Evolutionary conservation across 1,140 invertebrate genomes (phyloP).

Genomic region (Camponotus pennsylvanicus): DNA sequence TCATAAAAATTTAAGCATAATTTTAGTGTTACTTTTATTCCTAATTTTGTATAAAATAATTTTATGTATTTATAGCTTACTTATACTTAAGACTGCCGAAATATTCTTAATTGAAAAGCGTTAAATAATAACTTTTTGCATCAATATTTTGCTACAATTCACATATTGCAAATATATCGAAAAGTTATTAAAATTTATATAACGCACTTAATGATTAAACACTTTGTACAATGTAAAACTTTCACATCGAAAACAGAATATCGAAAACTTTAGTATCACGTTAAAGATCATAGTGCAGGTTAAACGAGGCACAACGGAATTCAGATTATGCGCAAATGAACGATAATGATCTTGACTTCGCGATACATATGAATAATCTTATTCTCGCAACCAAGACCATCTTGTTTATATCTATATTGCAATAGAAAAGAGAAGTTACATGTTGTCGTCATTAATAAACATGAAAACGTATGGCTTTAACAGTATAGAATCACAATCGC

Average conservation of each 20-base stretch:
- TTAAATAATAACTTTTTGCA: neutral
- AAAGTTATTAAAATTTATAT: neutral
- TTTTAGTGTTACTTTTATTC: neutral
- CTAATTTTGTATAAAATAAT: neutral
- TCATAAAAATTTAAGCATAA: neutral
- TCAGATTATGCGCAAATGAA: conserved; percentile 53
- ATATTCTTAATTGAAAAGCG: conserved; percentile 5
- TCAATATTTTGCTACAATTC: neutral
- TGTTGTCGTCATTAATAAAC: conserved; percentile 66
- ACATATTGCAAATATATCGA: neutral
- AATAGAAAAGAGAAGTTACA: conserved; percentile 44
- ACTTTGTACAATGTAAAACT: neutral
- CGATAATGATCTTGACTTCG: conserved; percentile 77
- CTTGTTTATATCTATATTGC: conserved; percentile 9
- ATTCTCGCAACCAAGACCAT: conserved; percentile 48
- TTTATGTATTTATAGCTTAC: neutral
- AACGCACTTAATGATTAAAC: neutral
- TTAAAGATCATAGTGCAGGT: conserved; percentile 18
- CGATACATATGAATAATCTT: conserved; percentile 49
- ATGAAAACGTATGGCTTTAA: conserved; percentile 57
- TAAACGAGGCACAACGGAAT: conserved; percentile 52
- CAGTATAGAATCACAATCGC: conserved; percentile 9
- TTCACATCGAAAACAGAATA: neutral
- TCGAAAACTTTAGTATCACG: neutral
- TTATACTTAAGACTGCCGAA: neutral